Percentiles rank a stretch among this genome's conserved stretches.
Evolutionary conservation across 1,140 invertebrate species (phyloP).

Genomic region (Tetramorium simillimum): DNA sequence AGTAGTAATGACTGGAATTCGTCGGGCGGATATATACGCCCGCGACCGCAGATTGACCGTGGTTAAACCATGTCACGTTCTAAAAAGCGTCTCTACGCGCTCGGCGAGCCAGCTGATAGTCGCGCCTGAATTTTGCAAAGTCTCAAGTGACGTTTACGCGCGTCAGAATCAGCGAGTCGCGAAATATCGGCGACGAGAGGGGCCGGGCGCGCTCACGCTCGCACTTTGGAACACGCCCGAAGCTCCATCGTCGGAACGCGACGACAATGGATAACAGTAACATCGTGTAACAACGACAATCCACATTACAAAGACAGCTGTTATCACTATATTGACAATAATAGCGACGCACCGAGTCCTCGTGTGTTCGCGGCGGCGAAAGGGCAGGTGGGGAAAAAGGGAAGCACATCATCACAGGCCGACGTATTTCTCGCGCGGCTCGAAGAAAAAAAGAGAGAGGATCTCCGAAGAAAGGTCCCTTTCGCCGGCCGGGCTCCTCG

Average conservation of each 20-base stretch:
- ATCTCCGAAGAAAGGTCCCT: not conserved
- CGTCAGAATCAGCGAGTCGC: not conserved
- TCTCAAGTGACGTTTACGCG: not conserved
- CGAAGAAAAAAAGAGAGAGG: not conserved
- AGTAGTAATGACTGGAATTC: not conserved
- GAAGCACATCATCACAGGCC: not conserved
- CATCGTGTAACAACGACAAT: slow-evolving; percentile 15
- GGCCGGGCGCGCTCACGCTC: not conserved
- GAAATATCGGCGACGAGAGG: not conserved
- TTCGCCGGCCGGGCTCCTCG: not conserved
- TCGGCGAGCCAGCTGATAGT: not conserved
- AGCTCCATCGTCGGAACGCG: not conserved
- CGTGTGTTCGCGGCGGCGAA: slow-evolving; percentile 5
- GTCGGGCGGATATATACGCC: not conserved
- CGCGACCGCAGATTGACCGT: not conserved
- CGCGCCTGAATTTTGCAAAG: not conserved
- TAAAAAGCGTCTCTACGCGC: not conserved
- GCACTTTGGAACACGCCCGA: not conserved
- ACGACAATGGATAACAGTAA: slow-evolving; percentile 50
- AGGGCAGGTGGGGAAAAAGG: not conserved
- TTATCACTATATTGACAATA: slow-evolving; percentile 36
- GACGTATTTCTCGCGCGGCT: slow-evolving; percentile 1
- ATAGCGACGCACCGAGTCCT: not conserved
- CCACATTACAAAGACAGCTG: slow-evolving; percentile 30
- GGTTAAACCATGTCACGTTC: not conserved